Evolutionary conservation across 2,113 vertebrate genomes (phyloP).

Genomic region (Gorsachius goisagi): DNA sequence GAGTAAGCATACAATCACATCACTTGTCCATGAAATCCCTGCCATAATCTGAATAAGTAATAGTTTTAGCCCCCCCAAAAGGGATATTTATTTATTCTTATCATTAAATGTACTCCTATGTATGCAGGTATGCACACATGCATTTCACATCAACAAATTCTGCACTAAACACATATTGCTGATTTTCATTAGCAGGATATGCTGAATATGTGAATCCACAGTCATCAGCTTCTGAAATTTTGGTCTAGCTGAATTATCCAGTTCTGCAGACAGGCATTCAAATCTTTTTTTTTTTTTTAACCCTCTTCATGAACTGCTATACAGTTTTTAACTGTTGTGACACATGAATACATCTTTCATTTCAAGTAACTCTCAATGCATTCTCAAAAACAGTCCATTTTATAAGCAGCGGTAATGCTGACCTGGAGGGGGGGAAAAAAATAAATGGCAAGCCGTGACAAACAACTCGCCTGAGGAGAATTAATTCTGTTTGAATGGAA

Average conservation of each 20-base stretch:
- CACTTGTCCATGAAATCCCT: background rate
- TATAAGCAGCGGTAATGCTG: background rate
- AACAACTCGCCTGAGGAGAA: background rate
- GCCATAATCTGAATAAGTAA: background rate
- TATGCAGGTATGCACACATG: background rate
- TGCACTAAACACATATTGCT: background rate
- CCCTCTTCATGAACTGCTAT: background rate
- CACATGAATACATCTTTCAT: background rate
- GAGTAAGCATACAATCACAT: background rate
- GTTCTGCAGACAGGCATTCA: background rate
- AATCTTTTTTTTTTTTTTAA: background rate
- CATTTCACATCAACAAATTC: background rate
- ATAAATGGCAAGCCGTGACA: background rate
- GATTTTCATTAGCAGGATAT: background rate
- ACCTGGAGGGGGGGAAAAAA: background rate
- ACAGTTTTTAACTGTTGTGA: background rate
- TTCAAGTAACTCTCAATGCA: background rate
- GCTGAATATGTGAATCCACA: background rate
- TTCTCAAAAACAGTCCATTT: background rate
- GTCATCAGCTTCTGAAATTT: background rate
- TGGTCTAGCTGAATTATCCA: background rate
- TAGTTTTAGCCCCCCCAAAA: background rate
- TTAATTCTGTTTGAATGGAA: background rate
- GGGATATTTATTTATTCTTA: background rate
- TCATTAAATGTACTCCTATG: background rate